Evolutionary conservation across 2,797 vertebrate genomes (phyloP).

Genomic region (Fratercula arctica): DNA sequence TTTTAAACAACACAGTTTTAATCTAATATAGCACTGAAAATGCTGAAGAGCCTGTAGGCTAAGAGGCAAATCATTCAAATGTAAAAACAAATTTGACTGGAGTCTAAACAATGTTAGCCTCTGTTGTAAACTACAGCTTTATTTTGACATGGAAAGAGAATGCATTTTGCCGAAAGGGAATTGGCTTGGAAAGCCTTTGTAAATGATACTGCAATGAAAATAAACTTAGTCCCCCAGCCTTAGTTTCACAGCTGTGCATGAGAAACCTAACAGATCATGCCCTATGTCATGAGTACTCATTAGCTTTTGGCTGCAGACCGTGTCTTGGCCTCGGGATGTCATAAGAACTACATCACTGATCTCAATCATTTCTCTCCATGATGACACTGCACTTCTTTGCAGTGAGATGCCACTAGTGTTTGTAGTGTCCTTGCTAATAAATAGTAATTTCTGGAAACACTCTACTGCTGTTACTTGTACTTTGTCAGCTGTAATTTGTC

Average conservation of each 20-base stretch:
- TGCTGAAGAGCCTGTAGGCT: constrained; percentile 22
- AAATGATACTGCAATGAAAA: constrained; percentile 45
- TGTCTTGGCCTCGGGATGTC: background rate
- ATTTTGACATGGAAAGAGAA: constrained; percentile 35
- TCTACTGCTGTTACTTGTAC: background rate
- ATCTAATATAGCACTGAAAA: constrained; percentile 36
- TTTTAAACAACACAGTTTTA: constrained; percentile 49
- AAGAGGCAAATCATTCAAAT: constrained; percentile 50
- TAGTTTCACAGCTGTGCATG: constrained; percentile 18
- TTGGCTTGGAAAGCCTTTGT: constrained; percentile 34
- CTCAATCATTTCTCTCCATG: background rate
- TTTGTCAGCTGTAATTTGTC: background rate
- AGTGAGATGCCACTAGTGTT: background rate
- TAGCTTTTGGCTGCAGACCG: constrained; percentile 45
- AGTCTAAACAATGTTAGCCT: constrained; percentile 49
- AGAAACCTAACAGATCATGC: background rate
- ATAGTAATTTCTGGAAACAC: background rate
- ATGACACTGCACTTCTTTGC: background rate
- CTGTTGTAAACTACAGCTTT: background rate
- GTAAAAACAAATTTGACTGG: constrained; percentile 52
- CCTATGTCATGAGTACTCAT: background rate
- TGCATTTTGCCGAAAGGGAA: constrained; percentile 30
- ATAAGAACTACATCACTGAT: background rate
- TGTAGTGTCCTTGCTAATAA: background rate
- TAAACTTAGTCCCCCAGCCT: background rate